phyloP scores from a whole-genome alignment of 35 echinoderm and acorn worm genomes.

The Holothuria glaberrima region DNA sequence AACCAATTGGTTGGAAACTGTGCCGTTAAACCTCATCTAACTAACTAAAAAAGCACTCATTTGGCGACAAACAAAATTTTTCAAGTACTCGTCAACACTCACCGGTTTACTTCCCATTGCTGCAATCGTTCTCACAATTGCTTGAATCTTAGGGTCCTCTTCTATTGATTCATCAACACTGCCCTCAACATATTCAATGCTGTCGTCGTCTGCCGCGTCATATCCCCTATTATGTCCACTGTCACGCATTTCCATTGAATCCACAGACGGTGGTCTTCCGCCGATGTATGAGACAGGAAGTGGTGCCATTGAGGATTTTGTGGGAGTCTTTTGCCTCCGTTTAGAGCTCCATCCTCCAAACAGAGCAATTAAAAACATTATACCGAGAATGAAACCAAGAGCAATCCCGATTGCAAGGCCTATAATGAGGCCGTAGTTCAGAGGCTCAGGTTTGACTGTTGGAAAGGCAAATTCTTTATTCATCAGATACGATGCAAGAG shows the following conservation, averaged over 20 bases:
- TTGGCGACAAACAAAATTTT: too few relatives aligned
- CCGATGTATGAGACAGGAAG: neutral
- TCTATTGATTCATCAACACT: neutral
- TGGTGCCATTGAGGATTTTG: too few relatives aligned
- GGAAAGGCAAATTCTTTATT: neutral
- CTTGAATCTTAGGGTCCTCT: neutral
- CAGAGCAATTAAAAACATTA: neutral
- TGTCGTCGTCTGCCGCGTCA: neutral
- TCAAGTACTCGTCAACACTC: neutral
- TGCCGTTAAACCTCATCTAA: too few relatives aligned
- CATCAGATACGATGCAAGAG: too few relatives aligned
- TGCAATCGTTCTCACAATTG: constrained; percentile 15
- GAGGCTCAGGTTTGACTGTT: neutral
- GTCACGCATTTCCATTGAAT: neutral
- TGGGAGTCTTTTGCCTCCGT: neutral
- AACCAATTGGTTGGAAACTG: too few relatives aligned
- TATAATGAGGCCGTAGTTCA: constrained; percentile 23
- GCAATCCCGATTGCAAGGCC: neutral
- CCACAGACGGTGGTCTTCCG: neutral
- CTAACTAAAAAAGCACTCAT: too few relatives aligned
- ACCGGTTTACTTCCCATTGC: neutral
- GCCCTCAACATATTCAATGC: neutral
- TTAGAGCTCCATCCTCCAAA: neutral
- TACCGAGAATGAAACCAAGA: neutral
- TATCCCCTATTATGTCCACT: neutral